A percentile compares a stretch with the other conserved stretches of the same genome.
These are phyloP conservation scores for Conus ventricosus DNA, from an alignment of 1,140 invertebrate genomes.

Conservation along the genomic window DNA sequence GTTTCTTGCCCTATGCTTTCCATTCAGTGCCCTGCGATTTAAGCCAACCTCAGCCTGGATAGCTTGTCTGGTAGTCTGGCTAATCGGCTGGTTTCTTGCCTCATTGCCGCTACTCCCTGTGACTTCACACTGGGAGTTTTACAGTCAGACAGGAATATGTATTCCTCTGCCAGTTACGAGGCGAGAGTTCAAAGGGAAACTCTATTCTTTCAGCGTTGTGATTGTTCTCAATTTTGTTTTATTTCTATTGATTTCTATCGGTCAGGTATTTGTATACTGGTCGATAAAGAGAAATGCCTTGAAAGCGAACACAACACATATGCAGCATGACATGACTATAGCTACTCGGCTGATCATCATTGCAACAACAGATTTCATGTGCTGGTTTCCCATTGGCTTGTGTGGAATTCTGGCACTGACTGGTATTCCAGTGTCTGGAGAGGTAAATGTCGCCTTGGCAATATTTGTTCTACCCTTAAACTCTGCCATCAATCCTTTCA, in stretches of 20 bases:
- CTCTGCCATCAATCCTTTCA: no score
- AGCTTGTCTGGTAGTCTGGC: background rate
- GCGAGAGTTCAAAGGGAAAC: conserved; percentile 50
- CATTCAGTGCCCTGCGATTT: background rate
- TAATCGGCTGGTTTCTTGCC: conserved; percentile 9
- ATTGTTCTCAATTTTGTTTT: no score
- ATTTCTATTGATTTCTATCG: conserved; percentile 34
- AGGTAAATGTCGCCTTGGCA: no score
- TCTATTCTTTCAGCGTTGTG: conserved; percentile 38
- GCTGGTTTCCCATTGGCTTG: no score
- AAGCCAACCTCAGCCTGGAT: conserved; percentile 7
- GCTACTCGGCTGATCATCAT: conserved; percentile 19
- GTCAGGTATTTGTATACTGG: conserved; percentile 38
- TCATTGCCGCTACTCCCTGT: background rate
- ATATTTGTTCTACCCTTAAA: no score
- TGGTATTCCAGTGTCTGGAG: no score
- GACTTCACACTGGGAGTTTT: conserved; percentile 26
- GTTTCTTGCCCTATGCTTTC: no score
- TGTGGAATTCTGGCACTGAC: no score
- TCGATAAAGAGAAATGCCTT: conserved; percentile 29
- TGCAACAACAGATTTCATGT: no score
- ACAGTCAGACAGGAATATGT: no score
- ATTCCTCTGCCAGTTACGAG: conserved; percentile 40
- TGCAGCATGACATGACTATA: conserved; percentile 23
- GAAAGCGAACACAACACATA: background rate